phyloP scores from a whole-genome alignment of 2,113 vertebrate genomes.

The Myiozetetes cayanensis region DNA sequence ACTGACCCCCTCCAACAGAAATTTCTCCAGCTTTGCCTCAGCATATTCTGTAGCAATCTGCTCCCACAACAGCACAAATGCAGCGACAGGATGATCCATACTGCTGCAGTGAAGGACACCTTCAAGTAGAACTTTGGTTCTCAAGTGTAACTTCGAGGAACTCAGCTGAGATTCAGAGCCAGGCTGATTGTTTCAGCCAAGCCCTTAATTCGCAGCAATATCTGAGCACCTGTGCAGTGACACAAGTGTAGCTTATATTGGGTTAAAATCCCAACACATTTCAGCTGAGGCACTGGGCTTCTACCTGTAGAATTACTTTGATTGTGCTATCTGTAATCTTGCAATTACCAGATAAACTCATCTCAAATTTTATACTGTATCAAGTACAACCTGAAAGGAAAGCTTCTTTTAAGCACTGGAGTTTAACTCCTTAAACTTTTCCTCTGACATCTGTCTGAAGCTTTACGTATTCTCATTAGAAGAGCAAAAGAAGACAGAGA shows the following conservation, averaged over 20 bases:
- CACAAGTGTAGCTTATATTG: not conserved
- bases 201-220: not conserved
- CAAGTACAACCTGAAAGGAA: not conserved
- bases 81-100: not conserved
- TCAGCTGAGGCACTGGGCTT: not conserved
- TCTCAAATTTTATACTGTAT: not conserved
- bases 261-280: not conserved
- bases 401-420: not conserved
- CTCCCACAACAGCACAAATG: fast-evolving
- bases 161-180: not conserved
- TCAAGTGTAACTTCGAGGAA: not conserved
- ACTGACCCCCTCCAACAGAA: not conserved
- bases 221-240: not conserved
- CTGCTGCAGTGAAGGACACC: not conserved
- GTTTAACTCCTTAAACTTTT: not conserved
- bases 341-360: not conserved
- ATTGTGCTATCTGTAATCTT: not conserved
- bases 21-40: not conserved
- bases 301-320: not conserved
- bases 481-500: not conserved
- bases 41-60: not conserved
- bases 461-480: not conserved
- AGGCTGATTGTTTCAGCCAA: not conserved
- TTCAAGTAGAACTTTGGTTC: not conserved
- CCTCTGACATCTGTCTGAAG: slow-evolving; percentile 10